These are phyloP conservation scores for Bovichtus variegatus DNA, from an alignment of 2,797 vertebrate species.

Conservation along the genomic window DNA sequence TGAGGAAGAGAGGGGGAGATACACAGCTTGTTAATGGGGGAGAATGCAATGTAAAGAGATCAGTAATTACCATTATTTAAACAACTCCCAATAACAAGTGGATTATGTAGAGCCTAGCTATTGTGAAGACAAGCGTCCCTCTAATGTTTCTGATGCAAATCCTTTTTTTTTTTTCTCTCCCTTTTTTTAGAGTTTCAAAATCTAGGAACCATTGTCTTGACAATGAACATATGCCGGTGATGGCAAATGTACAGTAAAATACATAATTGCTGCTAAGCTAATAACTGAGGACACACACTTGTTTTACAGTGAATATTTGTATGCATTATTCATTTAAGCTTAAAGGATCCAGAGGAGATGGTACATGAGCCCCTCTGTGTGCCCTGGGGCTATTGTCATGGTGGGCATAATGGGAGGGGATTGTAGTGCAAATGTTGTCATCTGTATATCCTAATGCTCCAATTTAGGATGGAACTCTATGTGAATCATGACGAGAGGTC, in stretches of 20 bases:
- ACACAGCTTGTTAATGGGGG: constrained; percentile 83
- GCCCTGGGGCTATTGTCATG: constrained; percentile 74
- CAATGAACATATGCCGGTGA: constrained; percentile 40
- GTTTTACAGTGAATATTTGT: constrained; percentile 65
- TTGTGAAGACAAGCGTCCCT: constrained; percentile 70
- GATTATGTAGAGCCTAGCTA: constrained; percentile 76
- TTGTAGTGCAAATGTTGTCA: constrained; percentile 72
- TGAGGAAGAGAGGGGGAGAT: constrained; percentile 60
- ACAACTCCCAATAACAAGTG: constrained; percentile 84
- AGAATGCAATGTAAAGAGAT: constrained; percentile 85
- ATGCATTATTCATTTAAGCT: constrained; percentile 75
- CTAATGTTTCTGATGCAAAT: constrained; percentile 73
- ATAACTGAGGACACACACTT: constrained; percentile 57
- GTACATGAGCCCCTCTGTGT: constrained; percentile 67
- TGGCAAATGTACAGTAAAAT: constrained; percentile 59
- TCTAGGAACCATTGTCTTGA: constrained; percentile 57
- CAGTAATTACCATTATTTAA: constrained; percentile 87
- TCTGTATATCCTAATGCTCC: constrained; percentile 67
- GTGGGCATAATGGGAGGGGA: constrained; percentile 72
- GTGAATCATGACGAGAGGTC: constrained; percentile 40
- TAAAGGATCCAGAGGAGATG: constrained; percentile 71
- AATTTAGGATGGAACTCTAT: constrained; percentile 54
- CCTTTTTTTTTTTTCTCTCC: constrained; percentile 31
- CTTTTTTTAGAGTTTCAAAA: constrained; percentile 51
- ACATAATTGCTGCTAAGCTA: constrained; percentile 56